Evolutionary conservation across 2,888 invertebrate genomes (phyloP).

Genomic region (Zaprionus obscuricornis): DNA sequence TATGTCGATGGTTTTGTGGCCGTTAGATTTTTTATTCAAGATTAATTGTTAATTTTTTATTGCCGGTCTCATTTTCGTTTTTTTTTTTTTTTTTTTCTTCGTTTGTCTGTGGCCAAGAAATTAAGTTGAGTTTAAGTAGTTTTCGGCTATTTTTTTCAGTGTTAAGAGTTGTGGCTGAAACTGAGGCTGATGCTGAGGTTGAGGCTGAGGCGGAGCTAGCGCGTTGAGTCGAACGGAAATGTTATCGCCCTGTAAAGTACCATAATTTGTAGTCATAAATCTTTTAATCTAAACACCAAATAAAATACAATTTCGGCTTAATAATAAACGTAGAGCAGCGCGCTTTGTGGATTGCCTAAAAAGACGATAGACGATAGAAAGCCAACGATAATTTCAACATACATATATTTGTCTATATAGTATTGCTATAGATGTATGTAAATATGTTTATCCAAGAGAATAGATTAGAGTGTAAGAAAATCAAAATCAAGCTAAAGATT

Average conservation of each 20-base stretch:
- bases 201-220: not conserved
- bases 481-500: no score
- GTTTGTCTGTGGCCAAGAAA: constrained; percentile 46
- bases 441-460: no score
- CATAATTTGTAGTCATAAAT: constrained; percentile 79
- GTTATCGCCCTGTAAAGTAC: constrained; percentile 75
- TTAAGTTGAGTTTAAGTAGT: constrained; percentile 70
- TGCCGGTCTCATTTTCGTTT: constrained; percentile 60
- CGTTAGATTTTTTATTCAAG: constrained; percentile 71
- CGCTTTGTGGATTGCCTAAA: no score
- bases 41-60: constrained; percentile 74
- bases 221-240: constrained; percentile 68
- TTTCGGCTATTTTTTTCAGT: constrained; percentile 11
- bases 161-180: no score
- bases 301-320: constrained; percentile 66
- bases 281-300: constrained; percentile 73
- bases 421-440: not conserved
- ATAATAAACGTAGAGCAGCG: constrained; percentile 39
- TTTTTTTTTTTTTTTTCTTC: no score
- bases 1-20: constrained; percentile 31
- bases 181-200: not conserved
- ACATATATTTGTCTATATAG: not conserved
- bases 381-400: constrained; percentile 8
- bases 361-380: constrained; percentile 15
- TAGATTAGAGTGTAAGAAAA: no score